A percentile compares a stretch with the other conserved stretches of the same genome.
Conservation (phyloP, 2,797 vertebrate genomes). For the Sebastolobus alascanus region DNA sequence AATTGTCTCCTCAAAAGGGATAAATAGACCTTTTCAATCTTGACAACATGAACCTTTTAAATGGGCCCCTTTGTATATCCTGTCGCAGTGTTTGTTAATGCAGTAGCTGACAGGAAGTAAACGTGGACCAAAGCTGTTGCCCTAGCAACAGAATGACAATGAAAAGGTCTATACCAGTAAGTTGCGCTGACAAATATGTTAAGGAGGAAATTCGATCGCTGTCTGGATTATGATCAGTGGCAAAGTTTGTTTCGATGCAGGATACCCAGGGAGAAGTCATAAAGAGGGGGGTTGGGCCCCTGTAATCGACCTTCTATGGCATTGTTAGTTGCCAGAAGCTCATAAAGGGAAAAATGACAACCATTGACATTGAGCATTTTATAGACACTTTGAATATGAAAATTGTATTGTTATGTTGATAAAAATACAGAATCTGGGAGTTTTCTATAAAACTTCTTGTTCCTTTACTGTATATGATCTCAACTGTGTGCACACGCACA, state of each 20-base stretch:
- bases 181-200: not conserved
- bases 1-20: not conserved
- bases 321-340: not conserved
- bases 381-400: not conserved
- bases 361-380: not conserved
- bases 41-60: too few relatives aligned
- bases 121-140: too few relatives aligned
- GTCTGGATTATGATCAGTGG: too few relatives aligned
- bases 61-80: too few relatives aligned
- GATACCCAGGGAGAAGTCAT: not conserved
- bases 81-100: too few relatives aligned
- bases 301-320: not conserved
- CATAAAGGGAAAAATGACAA: not conserved
- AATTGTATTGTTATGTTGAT: not conserved
- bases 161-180: not conserved
- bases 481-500: not conserved
- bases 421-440: not conserved
- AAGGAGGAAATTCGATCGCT: not conserved
- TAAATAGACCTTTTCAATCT: too few relatives aligned
- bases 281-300: not conserved
- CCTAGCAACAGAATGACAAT: too few relatives aligned
- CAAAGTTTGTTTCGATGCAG: not conserved
- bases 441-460: not conserved
- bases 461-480: not conserved
- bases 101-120: too few relatives aligned